Conservation (phyloP, 2,888 invertebrate species). For the Agriopis leucophaearia region DNA sequence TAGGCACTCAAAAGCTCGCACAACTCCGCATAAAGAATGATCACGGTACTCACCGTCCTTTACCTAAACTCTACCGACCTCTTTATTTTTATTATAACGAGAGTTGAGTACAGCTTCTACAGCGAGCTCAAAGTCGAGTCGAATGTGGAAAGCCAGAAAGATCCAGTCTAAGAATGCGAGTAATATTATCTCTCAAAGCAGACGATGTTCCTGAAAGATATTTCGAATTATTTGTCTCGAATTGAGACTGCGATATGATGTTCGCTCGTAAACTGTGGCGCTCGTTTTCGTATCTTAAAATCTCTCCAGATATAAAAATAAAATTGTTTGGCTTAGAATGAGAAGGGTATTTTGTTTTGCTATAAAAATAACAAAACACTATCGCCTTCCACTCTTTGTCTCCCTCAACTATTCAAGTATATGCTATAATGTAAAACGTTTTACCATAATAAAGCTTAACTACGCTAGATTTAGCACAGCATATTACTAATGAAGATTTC, state of each 20-base stretch:
- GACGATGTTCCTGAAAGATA: conserved; percentile 45
- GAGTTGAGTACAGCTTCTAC: conserved; percentile 14
- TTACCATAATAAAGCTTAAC: too few species aligned
- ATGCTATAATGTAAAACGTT: not conserved
- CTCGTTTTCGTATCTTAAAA: conserved; percentile 30
- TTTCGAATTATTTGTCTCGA: conserved; percentile 36
- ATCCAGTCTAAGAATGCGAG: conserved; percentile 33
- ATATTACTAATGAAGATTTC: too few species aligned
- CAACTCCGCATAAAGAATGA: conserved; percentile 12
- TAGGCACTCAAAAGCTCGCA: conserved; percentile 13
- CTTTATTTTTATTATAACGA: conserved; percentile 43
- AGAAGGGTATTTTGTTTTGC: conserved; percentile 8
- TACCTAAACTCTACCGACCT: conserved; percentile 15
- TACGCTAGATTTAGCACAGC: too few species aligned
- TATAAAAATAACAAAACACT: conserved; percentile 38
- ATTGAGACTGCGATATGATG: conserved; percentile 36
- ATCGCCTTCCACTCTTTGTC: conserved; percentile 24
- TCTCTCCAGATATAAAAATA: conserved; percentile 27
- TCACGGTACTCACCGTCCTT: conserved; percentile 7
- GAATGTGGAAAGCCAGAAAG: conserved; percentile 30
- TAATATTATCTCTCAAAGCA: conserved; percentile 41
- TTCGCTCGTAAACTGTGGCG: conserved; percentile 34
- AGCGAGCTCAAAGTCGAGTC: conserved; percentile 24
- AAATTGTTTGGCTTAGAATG: conserved; percentile 30
- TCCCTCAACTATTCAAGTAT: conserved; percentile 13